Percentiles rank a stretch among this genome's conserved stretches.
Evolutionary conservation across 2,888 invertebrate species (phyloP).

Genomic region (Lordiphosa andalusiaca): DNA sequence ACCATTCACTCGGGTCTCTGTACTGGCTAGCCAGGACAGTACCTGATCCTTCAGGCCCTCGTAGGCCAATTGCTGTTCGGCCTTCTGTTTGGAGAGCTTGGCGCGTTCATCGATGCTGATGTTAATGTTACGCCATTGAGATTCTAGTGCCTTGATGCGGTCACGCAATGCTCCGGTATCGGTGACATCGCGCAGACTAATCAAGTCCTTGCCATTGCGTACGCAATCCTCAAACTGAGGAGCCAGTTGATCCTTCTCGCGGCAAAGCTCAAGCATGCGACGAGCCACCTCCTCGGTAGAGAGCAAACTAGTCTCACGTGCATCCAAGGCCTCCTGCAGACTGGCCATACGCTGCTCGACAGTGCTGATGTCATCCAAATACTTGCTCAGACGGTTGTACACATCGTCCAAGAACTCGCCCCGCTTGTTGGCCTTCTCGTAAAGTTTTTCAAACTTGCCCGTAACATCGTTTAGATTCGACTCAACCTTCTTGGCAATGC

Average conservation of each 20-base stretch:
- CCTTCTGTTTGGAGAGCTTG: constrained; percentile 89
- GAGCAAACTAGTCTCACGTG: constrained; percentile 85
- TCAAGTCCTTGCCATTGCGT: constrained; percentile 89
- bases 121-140: constrained; percentile 93
- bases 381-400: constrained; percentile 85
- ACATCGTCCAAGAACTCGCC: constrained; percentile 92
- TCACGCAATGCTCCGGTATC: constrained; percentile 92
- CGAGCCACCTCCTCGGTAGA: constrained; percentile 85
- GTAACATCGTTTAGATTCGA: constrained; percentile 93
- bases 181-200: constrained; percentile 92
- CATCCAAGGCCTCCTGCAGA: constrained; percentile 88
- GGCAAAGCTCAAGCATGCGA: constrained; percentile 81
- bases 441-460: constrained; percentile 90
- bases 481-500: constrained; percentile 94
- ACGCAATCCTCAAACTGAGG: constrained; percentile 89
- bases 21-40: constrained; percentile 90
- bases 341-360: constrained; percentile 87
- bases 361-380: constrained; percentile 84
- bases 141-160: constrained; percentile 91
- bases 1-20: constrained; percentile 88
- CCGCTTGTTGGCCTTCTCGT: constrained; percentile 89
- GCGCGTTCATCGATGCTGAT: constrained; percentile 91
- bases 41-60: constrained; percentile 90
- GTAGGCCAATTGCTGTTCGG: constrained; percentile 92
- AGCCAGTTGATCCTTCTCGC: constrained; percentile 83